These are phyloP conservation scores for Chelidonichthys spinosus DNA, from an alignment of 2,797 vertebrate genomes.

Conservation along the genomic window DNA sequence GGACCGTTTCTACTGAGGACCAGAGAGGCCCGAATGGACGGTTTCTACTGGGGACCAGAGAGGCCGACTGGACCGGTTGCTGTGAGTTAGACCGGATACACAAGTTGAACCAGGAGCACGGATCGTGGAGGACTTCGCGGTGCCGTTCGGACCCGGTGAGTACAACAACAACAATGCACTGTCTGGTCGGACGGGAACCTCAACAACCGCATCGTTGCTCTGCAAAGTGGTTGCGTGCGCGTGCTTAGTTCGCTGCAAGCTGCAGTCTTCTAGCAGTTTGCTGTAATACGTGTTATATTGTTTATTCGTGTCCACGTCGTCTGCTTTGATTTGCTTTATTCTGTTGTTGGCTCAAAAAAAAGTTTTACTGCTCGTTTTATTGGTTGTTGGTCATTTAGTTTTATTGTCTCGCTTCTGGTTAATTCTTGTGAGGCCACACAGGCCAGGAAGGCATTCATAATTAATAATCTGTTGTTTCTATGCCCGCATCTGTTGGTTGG, in stretches of 20 bases:
- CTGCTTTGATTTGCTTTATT: not conserved
- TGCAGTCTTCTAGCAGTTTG: not conserved
- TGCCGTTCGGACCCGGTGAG: not conserved
- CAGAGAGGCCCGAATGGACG: too few relatives aligned
- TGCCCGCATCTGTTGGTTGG: not conserved
- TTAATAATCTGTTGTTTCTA: not conserved
- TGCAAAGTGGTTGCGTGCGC: not conserved
- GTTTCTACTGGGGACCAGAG: too few relatives aligned
- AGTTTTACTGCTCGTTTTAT: not conserved
- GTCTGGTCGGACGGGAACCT: too few relatives aligned
- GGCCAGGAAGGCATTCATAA: not conserved
- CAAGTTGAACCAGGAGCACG: not conserved
- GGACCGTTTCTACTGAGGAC: too few relatives aligned
- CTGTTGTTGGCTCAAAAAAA: not conserved
- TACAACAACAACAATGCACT: not conserved
- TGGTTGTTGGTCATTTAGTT: not conserved
- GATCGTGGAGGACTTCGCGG: not conserved
- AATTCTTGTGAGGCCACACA: not conserved
- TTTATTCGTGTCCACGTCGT: not conserved
- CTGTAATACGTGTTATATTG: not conserved
- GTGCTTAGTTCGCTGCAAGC: too few relatives aligned
- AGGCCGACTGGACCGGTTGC: too few relatives aligned
- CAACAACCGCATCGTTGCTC: not conserved
- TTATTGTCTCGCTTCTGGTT: not conserved
- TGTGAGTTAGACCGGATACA: not conserved